A percentile compares a stretch with the other conserved stretches of the same genome.
Conservation (phyloP, 2,113 vertebrate species). For the Microcebus murinus region DNA sequence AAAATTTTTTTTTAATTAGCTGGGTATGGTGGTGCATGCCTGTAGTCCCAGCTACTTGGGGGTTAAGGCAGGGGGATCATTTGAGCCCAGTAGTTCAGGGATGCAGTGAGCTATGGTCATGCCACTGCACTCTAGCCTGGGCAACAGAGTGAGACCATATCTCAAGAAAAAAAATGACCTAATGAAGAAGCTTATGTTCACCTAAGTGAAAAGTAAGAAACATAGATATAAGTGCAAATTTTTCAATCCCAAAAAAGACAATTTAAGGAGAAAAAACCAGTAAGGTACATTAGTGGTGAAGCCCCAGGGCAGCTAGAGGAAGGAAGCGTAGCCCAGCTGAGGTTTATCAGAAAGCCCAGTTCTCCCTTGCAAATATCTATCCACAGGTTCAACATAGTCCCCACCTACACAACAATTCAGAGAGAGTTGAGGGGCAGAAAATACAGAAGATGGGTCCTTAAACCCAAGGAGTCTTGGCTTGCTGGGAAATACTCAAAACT, state of each 20-base stretch:
- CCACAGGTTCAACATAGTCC: background rate
- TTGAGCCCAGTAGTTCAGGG: background rate
- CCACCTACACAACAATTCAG: background rate
- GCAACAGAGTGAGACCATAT: background rate
- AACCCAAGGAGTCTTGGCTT: background rate
- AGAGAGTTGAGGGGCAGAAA: background rate
- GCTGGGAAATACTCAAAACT: slow-evolving; percentile 7
- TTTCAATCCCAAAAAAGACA: background rate
- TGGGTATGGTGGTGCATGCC: background rate
- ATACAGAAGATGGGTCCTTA: background rate
- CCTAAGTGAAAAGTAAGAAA: background rate
- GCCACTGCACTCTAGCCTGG: background rate
- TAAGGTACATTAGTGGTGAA: background rate
- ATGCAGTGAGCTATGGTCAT: background rate
- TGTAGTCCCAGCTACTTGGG: background rate
- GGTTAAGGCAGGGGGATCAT: background rate
- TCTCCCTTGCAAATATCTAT: background rate
- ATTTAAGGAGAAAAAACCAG: background rate
- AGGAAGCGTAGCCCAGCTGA: background rate
- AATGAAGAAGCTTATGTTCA: background rate
- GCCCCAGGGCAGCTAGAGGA: background rate
- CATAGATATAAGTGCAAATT: background rate
- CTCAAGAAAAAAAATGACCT: background rate
- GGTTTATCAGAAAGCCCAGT: background rate
- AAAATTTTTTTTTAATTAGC: background rate